Base-by-base conservation (phyloP, 2,113 vertebrate genomes). In the Indicator indicator region DNA sequence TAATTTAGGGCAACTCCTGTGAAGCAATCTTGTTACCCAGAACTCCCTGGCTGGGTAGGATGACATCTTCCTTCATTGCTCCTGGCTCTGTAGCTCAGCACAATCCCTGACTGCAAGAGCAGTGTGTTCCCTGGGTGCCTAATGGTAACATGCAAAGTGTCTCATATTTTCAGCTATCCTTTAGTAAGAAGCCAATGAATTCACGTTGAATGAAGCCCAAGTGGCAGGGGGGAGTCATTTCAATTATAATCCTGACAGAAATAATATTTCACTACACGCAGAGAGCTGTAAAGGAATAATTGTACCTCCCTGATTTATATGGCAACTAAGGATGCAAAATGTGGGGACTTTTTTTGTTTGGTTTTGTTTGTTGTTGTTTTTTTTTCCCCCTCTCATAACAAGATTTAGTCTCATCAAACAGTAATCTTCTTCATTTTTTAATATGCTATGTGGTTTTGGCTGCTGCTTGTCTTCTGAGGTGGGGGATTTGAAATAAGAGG, bases 241-340 rank as follows among this genome's bases (percentile, higher is more conserved):
- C 89, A 76, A 86, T 94, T 70, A 59, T 54, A 63, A 11, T 92
- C 88, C 67, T 54, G 78, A 86, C 79, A 91, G 76, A 96, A 93
- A 93, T 42, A 69, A 48, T 72, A 56, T 89, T 87, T 92, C 69
- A 78, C 21, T 40, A 42, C 67, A 75, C 4, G 33, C 36, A 32
- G 64, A 27, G 65, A 73, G 73, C 54, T 59, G 56, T 32, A 75
- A 75, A 88, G 71, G 72, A 91, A 86, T 86, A 95, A 95, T 91
- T 95, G 28, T 88, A 1, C 36, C 33, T 92, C 17, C 84, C 46
- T 94, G 96, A 95, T 95, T 96, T 97, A 96, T 89, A 68, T 67
- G 86, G 91, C 24, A 91, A 73, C 73, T 83, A 82, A 73, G 83
- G 94, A 92, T 70, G 58, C 56, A 64, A 44, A 67, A n/a, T 52